Evolutionary conservation across 2,113 vertebrate genomes (phyloP), one percentile per base, ranked within the genome.

Genomic region (Trichomycterus rosablanca): DNA sequence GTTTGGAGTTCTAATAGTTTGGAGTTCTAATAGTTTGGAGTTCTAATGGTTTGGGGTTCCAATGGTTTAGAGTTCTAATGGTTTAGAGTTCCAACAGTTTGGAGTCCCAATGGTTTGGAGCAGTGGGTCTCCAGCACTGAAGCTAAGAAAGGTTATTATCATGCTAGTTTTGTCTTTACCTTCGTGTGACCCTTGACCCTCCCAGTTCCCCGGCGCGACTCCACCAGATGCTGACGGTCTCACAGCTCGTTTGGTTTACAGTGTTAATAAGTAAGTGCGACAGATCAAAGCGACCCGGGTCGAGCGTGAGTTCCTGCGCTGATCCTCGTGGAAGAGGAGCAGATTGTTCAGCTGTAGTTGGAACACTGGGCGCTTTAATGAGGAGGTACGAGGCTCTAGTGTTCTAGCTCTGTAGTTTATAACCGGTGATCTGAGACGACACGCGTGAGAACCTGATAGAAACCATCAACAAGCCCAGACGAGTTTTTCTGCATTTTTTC

Each of bases 241-340:
- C 20, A 15, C 20, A 23, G 12, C 22, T 10, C 7, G 2, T 51
- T 50, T 30, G 26, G 3, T 64, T 54, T 64, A 46, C 16, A 7
- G 11, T 34, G 32, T 52, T 24, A 64, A 46, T 37, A 40, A 46
- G 23, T 35, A 18, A 35, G 51, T 22, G 2, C 7, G 12, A 56
- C 42, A 40, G 14, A 53, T 44, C 51, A 46, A 37, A 63, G 34
- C 7, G 12, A 3, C 4, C 4, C 11, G 8, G 16, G n/a, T n/a
- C n/a, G n/a, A n/a, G n/a, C n/a, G n/a, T n/a, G n/a, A 11, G n/a
- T 14, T 6, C 20, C 19, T 45, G 43, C 19, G 16, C 11, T 44
- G 7, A 44, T 3, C 18, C 7, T 30, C 7, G 7, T 30, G 14
- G 22, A 28, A 24, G 22, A 26, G 15, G 22, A 49, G 46, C 11